A percentile compares a stretch with the other conserved stretches of the same genome.
Evolutionary conservation across 2,888 invertebrate genomes (phyloP).

Genomic region (Agriopis aurantiaria): DNA sequence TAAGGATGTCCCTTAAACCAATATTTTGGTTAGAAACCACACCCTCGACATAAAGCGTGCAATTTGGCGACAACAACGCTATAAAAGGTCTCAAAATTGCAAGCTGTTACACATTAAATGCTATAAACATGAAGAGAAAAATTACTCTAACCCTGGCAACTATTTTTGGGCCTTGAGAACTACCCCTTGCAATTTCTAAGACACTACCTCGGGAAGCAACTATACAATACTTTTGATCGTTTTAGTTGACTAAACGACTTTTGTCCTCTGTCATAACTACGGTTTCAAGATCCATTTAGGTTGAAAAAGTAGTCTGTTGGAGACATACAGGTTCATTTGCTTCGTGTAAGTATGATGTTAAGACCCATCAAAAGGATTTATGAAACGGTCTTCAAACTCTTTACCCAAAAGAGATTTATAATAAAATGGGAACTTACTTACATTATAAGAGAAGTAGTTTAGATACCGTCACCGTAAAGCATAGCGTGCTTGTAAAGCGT

Average conservation of each 20-base stretch:
- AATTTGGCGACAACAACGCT: slow-evolving; percentile 25
- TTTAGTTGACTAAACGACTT: no score
- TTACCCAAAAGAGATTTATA: background rate
- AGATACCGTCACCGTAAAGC: slow-evolving; percentile 23
- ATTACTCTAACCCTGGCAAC: slow-evolving; percentile 19
- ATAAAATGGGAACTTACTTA: background rate
- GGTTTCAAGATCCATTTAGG: background rate
- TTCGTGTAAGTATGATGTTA: background rate
- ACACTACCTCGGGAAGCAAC: background rate
- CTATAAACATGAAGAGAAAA: slow-evolving; percentile 28
- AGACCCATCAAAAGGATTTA: background rate
- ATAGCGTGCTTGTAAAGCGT: slow-evolving; percentile 17
- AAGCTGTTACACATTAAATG: slow-evolving; percentile 34
- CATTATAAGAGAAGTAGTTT: no score
- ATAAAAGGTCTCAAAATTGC: slow-evolving; percentile 32
- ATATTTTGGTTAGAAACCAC: slow-evolving; percentile 66
- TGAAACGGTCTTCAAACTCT: background rate
- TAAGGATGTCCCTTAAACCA: slow-evolving; percentile 65
- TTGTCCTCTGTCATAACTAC: no score
- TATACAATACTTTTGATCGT: background rate
- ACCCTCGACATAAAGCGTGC: slow-evolving; percentile 56
- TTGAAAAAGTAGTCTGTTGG: background rate
- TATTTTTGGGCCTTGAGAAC: slow-evolving; percentile 19
- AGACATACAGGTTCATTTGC: background rate
- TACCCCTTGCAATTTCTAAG: background rate